Percentiles rank a stretch among this genome's conserved stretches.
These are phyloP conservation scores for Prosapia bicincta DNA, from an alignment of 2,888 invertebrate species.

Conservation along the genomic window DNA sequence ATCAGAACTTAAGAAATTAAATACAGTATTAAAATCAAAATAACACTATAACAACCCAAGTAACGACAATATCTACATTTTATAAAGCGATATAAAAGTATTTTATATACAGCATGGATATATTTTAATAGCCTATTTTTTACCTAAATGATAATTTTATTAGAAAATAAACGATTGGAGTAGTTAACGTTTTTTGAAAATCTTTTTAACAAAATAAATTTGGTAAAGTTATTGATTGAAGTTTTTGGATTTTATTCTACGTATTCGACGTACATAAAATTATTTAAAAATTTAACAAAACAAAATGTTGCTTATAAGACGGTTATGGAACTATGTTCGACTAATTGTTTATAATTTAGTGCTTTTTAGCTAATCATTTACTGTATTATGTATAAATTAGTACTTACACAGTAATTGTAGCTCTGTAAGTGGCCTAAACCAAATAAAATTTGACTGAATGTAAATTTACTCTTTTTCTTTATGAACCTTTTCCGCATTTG, in stretches of 20 bases:
- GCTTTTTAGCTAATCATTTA: background rate
- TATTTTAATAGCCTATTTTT: slow-evolving; percentile 1
- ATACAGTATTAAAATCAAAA: background rate
- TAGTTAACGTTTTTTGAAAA: background rate
- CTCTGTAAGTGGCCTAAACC: background rate
- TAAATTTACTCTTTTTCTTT: background rate
- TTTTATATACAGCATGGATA: background rate
- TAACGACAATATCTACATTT: background rate
- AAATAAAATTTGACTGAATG: background rate
- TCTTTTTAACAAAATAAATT: background rate
- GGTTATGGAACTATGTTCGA: too few relatives aligned
- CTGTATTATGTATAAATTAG: background rate
- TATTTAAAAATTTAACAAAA: too few relatives aligned
- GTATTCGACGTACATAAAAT: too few relatives aligned
- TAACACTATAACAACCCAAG: background rate
- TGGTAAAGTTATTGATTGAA: background rate
- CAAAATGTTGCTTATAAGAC: too few relatives aligned
- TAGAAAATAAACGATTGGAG: background rate
- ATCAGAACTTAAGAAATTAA: too few relatives aligned
- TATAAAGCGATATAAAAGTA: background rate
- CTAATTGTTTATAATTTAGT: background rate
- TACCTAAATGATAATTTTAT: background rate
- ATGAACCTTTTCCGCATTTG: too few relatives aligned
- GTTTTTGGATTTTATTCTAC: too few relatives aligned
- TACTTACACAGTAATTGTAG: background rate